Conservation (phyloP, 2,888 invertebrate genomes). For the Muschampia plurimacula region DNA sequence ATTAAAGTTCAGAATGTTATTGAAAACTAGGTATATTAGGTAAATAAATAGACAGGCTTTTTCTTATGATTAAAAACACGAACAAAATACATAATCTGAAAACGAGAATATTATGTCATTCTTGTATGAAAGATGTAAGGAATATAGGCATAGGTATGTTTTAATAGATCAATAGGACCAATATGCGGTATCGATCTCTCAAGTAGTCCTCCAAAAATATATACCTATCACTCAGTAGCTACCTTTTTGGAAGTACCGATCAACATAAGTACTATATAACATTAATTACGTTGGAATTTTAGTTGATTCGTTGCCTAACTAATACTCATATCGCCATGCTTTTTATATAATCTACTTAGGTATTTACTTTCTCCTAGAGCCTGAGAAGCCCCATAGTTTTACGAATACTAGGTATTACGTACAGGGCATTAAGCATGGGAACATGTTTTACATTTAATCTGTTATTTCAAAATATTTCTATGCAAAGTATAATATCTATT, state of each 20-base stretch:
- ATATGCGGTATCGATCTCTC: conserved; percentile 5
- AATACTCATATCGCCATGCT: conserved; percentile 33
- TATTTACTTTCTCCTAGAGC: conserved; percentile 16
- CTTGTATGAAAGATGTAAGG: neutral
- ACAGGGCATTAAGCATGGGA: conserved; percentile 9
- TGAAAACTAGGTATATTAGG: conserved; percentile 14
- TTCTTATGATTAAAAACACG: conserved; percentile 10
- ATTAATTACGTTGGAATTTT: conserved; percentile 2
- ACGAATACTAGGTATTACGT: conserved; percentile 21
- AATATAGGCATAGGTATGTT: neutral
- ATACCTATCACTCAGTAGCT: neutral
- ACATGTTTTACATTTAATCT: conserved; percentile 15
- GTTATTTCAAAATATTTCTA: conserved; percentile 13
- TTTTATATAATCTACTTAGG: conserved; percentile 11
- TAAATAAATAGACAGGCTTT: neutral
- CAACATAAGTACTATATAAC: neutral
- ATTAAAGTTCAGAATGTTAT: conserved; percentile 31
- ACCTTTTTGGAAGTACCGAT: neutral
- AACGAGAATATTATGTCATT: neutral
- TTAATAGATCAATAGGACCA: conserved; percentile 23
- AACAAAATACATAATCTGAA: neutral
- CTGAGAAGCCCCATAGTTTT: conserved; percentile 11
- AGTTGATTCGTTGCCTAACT: conserved; percentile 17
- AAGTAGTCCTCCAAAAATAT: neutral
- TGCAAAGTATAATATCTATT: neutral